Conservation (phyloP, 2,113 vertebrate genomes). For the Elephas maximus region DNA sequence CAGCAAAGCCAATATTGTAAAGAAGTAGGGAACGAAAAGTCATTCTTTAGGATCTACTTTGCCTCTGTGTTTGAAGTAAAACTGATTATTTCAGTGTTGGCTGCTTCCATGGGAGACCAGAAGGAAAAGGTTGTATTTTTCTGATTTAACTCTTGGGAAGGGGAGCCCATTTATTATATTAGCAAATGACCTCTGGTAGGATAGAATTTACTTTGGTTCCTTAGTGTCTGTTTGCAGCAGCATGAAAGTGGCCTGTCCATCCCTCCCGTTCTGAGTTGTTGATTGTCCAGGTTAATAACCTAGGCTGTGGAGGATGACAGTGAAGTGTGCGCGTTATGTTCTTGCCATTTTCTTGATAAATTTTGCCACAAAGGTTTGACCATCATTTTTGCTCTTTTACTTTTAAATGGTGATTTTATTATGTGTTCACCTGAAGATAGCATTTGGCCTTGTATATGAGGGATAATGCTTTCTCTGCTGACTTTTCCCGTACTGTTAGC, state of each 20-base stretch:
- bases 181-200: not conserved
- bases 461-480: not conserved
- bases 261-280: not conserved
- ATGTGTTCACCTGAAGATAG: not conserved
- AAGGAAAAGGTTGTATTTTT: conserved; percentile 15
- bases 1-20: conserved; percentile 10
- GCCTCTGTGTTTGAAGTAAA: conserved; percentile 39
- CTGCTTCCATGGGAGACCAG: not conserved
- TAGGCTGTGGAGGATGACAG: not conserved
- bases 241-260: not conserved
- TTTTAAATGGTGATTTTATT: conserved; percentile 57
- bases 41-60: not conserved
- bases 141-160: conserved; percentile 45
- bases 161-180: not conserved
- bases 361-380: conserved; percentile 6
- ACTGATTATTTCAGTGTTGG: not conserved
- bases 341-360: not conserved
- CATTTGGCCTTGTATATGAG: not conserved
- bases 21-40: conserved; percentile 43
- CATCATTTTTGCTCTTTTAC: conserved; percentile 54
- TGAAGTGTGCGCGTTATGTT: not conserved
- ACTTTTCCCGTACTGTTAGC: not conserved
- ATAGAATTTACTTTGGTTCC: conserved; percentile 1
- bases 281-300: not conserved
- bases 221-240: conserved; percentile 1